These are phyloP conservation scores for Betta splendens DNA, from an alignment of 2,797 vertebrate genomes.

Conservation along the genomic window DNA sequence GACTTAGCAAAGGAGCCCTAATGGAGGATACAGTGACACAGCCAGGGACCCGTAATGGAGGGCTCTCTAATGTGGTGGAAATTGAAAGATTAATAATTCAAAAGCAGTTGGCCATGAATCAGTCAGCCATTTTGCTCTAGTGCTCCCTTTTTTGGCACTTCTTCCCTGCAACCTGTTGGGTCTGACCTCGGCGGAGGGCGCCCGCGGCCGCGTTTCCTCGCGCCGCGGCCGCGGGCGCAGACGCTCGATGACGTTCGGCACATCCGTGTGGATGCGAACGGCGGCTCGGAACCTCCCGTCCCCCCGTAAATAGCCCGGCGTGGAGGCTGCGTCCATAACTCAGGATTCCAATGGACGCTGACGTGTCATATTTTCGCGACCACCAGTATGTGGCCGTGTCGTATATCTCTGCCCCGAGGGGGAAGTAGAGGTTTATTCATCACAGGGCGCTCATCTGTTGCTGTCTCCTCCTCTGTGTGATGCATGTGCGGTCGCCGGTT, in stretches of 20 bases:
- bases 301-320: slow-evolving; percentile 64
- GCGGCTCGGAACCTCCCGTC: slow-evolving; percentile 53
- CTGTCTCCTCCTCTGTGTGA: slow-evolving; percentile 50
- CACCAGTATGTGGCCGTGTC: slow-evolving; percentile 47
- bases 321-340: slow-evolving; percentile 56
- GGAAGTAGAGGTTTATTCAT: slow-evolving; percentile 70
- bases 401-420: slow-evolving; percentile 65
- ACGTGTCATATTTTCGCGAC: slow-evolving; percentile 65
- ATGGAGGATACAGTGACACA: slow-evolving; percentile 75
- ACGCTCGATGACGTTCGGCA: too few relatives aligned
- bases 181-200: slow-evolving; percentile 70
- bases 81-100: slow-evolving; percentile 98
- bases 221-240: too few relatives aligned
- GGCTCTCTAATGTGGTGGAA: slow-evolving; percentile 87
- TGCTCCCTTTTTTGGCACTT: slow-evolving; percentile 61
- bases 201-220: slow-evolving; percentile 2
- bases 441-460: slow-evolving; percentile 56
- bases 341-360: slow-evolving; percentile 70
- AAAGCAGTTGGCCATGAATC: slow-evolving; percentile 89
- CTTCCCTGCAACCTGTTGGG: slow-evolving; percentile 48
- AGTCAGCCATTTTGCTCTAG: slow-evolving; percentile 75
- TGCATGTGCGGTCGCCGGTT: slow-evolving; percentile 55
- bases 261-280: too few relatives aligned
- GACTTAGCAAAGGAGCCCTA: slow-evolving; percentile 73
- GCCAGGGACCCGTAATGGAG: slow-evolving; percentile 78